Conservation (phyloP, 2,113 vertebrate species). For the Dromiciops gliroides region DNA sequence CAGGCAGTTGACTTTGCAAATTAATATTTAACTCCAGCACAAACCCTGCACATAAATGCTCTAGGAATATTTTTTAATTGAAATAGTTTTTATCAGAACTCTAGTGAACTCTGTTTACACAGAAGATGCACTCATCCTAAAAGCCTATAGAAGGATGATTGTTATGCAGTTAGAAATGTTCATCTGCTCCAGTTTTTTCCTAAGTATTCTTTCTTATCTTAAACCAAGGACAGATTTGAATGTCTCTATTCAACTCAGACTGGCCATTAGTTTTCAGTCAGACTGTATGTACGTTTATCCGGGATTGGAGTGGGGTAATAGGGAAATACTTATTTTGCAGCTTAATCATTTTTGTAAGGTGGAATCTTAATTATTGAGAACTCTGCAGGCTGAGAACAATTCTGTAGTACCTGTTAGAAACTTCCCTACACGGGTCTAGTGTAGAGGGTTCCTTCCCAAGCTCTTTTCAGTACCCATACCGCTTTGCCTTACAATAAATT, state of each 20-base stretch:
- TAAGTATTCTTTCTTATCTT: background rate
- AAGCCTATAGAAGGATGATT: background rate
- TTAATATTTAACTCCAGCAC: conserved; percentile 39
- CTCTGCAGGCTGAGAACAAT: background rate
- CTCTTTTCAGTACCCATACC: background rate
- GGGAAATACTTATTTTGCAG: background rate
- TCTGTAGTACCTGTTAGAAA: background rate
- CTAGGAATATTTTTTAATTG: background rate
- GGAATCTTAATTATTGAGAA: background rate
- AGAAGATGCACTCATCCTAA: background rate
- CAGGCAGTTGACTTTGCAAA: conserved; percentile 24
- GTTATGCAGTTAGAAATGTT: background rate
- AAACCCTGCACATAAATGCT: background rate
- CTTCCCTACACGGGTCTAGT: background rate
- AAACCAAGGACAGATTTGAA: background rate
- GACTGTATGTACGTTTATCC: background rate
- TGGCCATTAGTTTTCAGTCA: background rate
- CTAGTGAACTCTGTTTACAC: background rate
- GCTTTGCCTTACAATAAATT: background rate
- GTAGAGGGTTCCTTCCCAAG: background rate
- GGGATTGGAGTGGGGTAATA: background rate
- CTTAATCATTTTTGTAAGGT: background rate
- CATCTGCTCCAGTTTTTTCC: background rate
- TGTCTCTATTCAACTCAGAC: background rate
- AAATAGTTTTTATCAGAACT: background rate